Percentiles rank a stretch among this genome's conserved stretches.
Conservation (phyloP, 2,797 vertebrate genomes). For the Rhinatrema bivittatum region DNA sequence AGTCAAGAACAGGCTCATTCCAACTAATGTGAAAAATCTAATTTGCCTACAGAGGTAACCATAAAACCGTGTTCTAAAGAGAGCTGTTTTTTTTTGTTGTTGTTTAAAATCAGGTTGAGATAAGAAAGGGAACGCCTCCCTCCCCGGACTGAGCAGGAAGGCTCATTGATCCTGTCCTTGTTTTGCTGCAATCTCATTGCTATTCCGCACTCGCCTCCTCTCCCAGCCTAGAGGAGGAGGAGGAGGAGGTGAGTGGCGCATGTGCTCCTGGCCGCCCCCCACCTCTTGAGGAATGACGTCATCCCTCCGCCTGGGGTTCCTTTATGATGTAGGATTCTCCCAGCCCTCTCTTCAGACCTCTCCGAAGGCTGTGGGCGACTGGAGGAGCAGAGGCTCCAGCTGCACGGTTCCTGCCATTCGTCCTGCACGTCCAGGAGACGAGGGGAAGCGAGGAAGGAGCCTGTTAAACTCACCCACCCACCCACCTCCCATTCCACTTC, state of each 20-base stretch:
- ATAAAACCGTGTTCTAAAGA: neutral
- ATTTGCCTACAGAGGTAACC: neutral
- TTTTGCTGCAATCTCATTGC: slow-evolving; percentile 32
- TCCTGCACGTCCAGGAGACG: slow-evolving; percentile 6
- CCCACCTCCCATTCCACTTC: neutral
- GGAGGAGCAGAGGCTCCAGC: neutral
- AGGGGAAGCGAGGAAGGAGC: slow-evolving; percentile 18
- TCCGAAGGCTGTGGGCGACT: slow-evolving; percentile 17
- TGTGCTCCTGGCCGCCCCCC: no score
- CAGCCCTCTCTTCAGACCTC: slow-evolving; percentile 66
- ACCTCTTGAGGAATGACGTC: slow-evolving; percentile 78
- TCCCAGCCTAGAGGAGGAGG: neutral
- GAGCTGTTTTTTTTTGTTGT: no score
- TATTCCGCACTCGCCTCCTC: slow-evolving; percentile 53
- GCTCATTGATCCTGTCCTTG: slow-evolving; percentile 9
- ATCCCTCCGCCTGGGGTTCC: slow-evolving; percentile 88
- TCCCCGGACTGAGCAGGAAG: slow-evolving; percentile 3
- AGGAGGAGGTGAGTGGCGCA: no score
- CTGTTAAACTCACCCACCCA: neutral
- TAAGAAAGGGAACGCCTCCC: neutral
- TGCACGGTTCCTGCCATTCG: slow-evolving; percentile 16
- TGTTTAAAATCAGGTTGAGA: no score
- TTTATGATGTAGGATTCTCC: slow-evolving; percentile 90
- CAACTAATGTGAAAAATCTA: no score
- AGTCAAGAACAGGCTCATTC: neutral